Evolutionary conservation across 2,888 invertebrate species (phyloP).

Genomic region (Actias luna): DNA sequence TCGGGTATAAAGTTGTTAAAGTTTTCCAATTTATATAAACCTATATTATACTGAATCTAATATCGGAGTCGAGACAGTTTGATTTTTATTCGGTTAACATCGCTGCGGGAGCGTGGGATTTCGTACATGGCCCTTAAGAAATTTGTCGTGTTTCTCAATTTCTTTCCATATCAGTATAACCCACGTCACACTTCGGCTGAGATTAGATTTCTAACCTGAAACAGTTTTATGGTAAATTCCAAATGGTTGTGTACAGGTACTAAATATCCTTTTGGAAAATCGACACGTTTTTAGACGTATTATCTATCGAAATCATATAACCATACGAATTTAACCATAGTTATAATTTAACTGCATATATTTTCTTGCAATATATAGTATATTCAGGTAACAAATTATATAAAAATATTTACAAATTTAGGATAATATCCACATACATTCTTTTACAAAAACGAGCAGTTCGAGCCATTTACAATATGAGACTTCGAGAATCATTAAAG

Average conservation of each 20-base stretch:
- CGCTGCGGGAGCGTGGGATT: constrained; percentile 45
- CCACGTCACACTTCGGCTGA: constrained; percentile 50
- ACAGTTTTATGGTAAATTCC: constrained; percentile 48
- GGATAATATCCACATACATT: background rate
- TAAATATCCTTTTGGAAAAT: constrained; percentile 58
- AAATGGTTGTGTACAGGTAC: constrained; percentile 61
- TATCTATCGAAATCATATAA: background rate
- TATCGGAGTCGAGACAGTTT: constrained; percentile 37
- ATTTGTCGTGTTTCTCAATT: constrained; percentile 56
- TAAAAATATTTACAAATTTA: background rate
- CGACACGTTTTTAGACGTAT: constrained; percentile 36
- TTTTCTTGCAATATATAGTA: background rate
- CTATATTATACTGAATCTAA: constrained; percentile 38
- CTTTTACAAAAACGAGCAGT: background rate
- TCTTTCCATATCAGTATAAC: constrained; percentile 51
- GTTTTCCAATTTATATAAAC: constrained; percentile 34
- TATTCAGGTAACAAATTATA: background rate
- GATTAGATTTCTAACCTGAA: constrained; percentile 47
- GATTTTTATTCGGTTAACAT: constrained; percentile 38
- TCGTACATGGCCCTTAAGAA: constrained; percentile 47
- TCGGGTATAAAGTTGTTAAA: constrained; percentile 21
- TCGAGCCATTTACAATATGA: no score
- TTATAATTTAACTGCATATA: background rate
- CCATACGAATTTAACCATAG: no score
- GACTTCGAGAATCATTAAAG: no score